Evolutionary conservation across 2,888 invertebrate genomes (phyloP), one percentile per base, ranked within the genome.

Genomic region (Ephialtes manifestator): DNA sequence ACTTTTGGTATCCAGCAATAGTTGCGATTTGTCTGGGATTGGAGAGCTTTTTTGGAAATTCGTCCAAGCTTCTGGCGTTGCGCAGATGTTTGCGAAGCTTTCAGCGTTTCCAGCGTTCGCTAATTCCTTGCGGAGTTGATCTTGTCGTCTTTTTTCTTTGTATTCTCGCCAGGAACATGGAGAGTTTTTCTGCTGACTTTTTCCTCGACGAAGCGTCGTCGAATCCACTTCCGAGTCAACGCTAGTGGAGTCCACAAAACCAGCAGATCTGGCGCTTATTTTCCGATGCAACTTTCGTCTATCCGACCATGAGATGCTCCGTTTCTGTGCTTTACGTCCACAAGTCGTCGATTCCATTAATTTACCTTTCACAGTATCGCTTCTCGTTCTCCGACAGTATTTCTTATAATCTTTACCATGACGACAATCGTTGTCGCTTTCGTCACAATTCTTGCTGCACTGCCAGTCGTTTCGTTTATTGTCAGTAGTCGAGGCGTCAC

Each of bases 131-230:
- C 86, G 85, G 24, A 89, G 48, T 13, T 88, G 88, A 70, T 93
- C 92, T 24, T 87, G 88, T 39, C 87, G 90, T 80, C 91, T 92
- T 7, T 90, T 86, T 55, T 93, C 92, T 77, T 90, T 92, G 84
- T 92, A 93, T 81, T 92, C 93, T 3, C 90, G 90, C 93, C 93
- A 93, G 15, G 92, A 93, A 4, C 90, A 89, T 53, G 91, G 90
- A 1, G 91, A 86, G 55, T 90, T 91, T 48, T 91, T 91, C 65
- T 81, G 77, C 35, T 92, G 89, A 43, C 89, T 90, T 24, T 87
- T 90, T 51, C 46, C 15, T 20, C 81, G 31, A n/a, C 68, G 63
- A 35, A 43, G 58, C 35, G n/a, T 68, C 53, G 67, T 46, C 35
- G 60, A 58, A 35, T 90, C 89, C 65, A 63, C 86, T 13, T 90